Evolutionary conservation across 2,888 invertebrate genomes (phyloP), one percentile per base, ranked within the genome.

Genomic region (Pristionchus maxplancki): DNA sequence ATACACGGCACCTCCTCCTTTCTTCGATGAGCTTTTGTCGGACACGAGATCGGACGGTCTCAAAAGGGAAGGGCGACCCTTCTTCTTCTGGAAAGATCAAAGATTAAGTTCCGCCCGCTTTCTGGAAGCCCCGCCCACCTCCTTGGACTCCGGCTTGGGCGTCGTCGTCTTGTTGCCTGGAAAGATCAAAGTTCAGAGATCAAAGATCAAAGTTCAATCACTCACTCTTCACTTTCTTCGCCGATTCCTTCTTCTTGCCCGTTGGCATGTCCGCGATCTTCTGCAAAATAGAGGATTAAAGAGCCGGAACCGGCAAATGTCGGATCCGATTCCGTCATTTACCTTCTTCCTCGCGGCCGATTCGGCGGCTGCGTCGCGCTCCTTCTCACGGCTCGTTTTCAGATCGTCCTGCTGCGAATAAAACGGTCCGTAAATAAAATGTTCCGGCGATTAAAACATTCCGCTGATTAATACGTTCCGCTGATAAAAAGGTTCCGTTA

Each of bases 301-400:
- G 62, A 28, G 28, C 28, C 62, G 28, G n/a, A 28, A 28, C 20
- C n/a, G 58, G 58, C 58, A 20, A n/a, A n/a, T 58, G 3, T 1
- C 58, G 2, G 24, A n/a, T 20, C 58, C 24, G n/a, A 17, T 11
- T 1, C 62, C 28, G 28, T 4, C n/a, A 28, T 11, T 28, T 28
- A 28, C n/a, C 62, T 62, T 28, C 62, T 28, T 62, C 11, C n/a
- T 62, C n/a, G n/a, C 62, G 62, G n/a, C n/a, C 62, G 50, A 50
- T 28, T 62, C 62, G 11, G n/a, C 62, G 62, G n/a, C 62, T 0
- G 62, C 28, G n/a, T n/a, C 62, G n/a, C 28, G n/a, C 62, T n/a
- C 62, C 62, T 62, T 62, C 62, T 62, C 62, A 8, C 62, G 62
- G n/a, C 62, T 28, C 62, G 62, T 62, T n/a, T 62, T 62, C 62